These are phyloP conservation scores for Paralinhomoeus sp. DNA, from an alignment of 2,888 invertebrate species.

Conservation along the genomic window DNA sequence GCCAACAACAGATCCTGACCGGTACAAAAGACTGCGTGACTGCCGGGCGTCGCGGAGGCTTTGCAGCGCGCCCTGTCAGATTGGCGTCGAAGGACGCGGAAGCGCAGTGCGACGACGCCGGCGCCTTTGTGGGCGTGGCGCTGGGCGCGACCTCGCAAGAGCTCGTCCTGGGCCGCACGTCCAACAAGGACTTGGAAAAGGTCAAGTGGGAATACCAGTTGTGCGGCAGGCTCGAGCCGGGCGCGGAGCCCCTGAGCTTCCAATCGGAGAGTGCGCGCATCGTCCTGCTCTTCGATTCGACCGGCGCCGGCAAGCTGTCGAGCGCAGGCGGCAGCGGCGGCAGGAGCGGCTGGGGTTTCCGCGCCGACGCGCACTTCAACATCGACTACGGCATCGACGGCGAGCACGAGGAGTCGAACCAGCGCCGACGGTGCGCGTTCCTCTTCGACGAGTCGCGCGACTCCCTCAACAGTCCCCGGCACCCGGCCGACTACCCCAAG, in stretches of 20 bases:
- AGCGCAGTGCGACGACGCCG: no score
- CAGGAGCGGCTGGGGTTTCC: background rate
- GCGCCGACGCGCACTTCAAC: background rate
- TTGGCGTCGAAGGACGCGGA: no score
- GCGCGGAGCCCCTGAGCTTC: background rate
- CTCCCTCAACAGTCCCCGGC: slow-evolving; percentile 29
- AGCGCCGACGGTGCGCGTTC: slow-evolving; percentile 26
- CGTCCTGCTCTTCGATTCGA: slow-evolving; percentile 25
- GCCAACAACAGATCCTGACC: slow-evolving; percentile 31
- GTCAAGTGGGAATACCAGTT: slow-evolving; percentile 12
- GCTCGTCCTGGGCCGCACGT: no score
- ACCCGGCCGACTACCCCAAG: slow-evolving; percentile 27
- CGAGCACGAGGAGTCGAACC: slow-evolving; percentile 25
- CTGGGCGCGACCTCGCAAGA: no score
- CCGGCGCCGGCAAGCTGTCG: background rate
- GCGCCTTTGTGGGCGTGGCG: no score
- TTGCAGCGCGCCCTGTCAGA: background rate
- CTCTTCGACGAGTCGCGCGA: slow-evolving; percentile 26
- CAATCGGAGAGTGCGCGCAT: slow-evolving; percentile 22
- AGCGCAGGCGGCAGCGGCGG: background rate
- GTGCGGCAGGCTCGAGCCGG: slow-evolving; percentile 7
- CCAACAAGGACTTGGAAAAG: background rate
- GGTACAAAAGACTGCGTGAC: slow-evolving; percentile 6
- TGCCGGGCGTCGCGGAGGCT: background rate
- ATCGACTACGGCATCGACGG: slow-evolving; percentile 31